Evolutionary conservation across 2,797 vertebrate genomes (phyloP), one percentile per base, ranked within the genome.

Genomic region (Ctenopoma kingsleyae): DNA sequence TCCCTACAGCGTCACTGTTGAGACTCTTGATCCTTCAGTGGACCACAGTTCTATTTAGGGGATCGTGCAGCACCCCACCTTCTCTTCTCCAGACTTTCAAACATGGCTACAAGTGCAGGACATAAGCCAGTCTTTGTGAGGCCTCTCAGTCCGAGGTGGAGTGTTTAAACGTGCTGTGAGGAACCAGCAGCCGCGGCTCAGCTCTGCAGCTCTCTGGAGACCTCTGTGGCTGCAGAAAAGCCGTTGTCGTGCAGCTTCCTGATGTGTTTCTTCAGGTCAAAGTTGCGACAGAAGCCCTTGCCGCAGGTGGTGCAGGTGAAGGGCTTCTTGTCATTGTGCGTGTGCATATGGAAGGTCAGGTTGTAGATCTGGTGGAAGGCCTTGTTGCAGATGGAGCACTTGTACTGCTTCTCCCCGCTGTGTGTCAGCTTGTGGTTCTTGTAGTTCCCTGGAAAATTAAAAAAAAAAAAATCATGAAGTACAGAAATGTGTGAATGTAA

Each of bases 321-420:
- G 81, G 98, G 97, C 89, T 99, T 99, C 94, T 98, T 98, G 94
- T 99, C 97, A 59, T 98, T 98, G 94, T 99, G 98, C n/a, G 98
- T 99, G 95, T 98, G 97, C 97, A 99, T 98, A 93, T 98, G 98
- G 92, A 99, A 99, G 57, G 97, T 98, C 74, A 99, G 96, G 90
- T 99, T 99, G 94, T 99, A 99, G 46, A 99, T 94, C 93, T 99
- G 98, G 80, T 99, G 98, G 89, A 99, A 99, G 74, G 98, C 98
- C 89, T 99, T 99, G 95, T 96, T 99, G 95, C 98, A 99, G 92
- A 99, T 96, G 87, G 94, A 96, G 91, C 98, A 99, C 93, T 99
- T 99, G 93, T 97, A 99, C 92, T 99, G 98, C 86, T 99, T 99
- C 91, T 99, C 98, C 43, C 97, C 98, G 76, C 97, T 98, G 95